These are phyloP conservation scores for Pavo muticus DNA, from an alignment of 2,113 vertebrate species.

Conservation along the genomic window DNA sequence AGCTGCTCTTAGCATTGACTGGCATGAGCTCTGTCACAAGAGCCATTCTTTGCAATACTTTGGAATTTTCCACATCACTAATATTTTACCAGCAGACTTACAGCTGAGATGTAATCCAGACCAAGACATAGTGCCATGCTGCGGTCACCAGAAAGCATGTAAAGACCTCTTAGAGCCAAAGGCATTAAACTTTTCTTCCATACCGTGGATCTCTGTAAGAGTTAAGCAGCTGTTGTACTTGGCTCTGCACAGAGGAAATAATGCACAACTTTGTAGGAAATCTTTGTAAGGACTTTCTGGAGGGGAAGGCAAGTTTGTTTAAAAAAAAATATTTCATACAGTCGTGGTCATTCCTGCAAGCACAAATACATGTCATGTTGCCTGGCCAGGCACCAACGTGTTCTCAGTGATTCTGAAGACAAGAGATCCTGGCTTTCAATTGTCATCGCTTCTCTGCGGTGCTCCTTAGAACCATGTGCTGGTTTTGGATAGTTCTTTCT, in stretches of 20 bases:
- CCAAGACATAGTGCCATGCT: accelerated
- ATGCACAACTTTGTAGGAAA: not conserved
- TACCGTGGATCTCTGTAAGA: not conserved
- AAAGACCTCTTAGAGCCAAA: not conserved
- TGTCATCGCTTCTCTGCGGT: not conserved
- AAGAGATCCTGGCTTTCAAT: not conserved
- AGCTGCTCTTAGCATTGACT: not conserved
- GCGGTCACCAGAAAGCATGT: not conserved
- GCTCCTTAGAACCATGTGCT: not conserved
- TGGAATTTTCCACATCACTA: not conserved
- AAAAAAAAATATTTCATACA: not conserved
- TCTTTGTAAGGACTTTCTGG: not conserved
- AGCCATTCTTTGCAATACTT: not conserved
- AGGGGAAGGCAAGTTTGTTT: not conserved
- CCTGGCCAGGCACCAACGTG: not conserved
- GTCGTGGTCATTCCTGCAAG: not conserved
- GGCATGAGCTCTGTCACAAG: not conserved
- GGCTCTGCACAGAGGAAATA: not conserved
- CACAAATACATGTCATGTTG: not conserved
- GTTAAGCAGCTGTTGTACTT: not conserved
- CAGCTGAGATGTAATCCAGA: not conserved
- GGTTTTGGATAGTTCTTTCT: not conserved
- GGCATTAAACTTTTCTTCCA: not conserved
- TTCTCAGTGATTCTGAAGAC: not conserved
- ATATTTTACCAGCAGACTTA: not conserved